A percentile compares a stretch with the other conserved stretches of the same genome.
phyloP scores from a whole-genome alignment of 2,888 invertebrate species.

The Reticulitermes lucifugus region DNA sequence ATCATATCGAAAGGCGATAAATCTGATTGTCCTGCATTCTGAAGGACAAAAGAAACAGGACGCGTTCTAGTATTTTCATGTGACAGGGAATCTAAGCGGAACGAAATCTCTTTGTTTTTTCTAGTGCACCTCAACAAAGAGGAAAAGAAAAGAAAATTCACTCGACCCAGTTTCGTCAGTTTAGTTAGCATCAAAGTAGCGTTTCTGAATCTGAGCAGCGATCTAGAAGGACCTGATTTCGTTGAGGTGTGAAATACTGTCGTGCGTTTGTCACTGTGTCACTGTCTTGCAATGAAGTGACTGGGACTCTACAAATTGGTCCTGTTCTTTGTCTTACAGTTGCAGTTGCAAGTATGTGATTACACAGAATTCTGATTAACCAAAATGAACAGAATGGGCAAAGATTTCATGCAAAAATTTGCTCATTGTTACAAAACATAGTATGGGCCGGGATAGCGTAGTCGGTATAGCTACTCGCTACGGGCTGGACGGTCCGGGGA shows the following conservation, averaged over 20 bases:
- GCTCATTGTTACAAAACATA: too few relatives aligned
- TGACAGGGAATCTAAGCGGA: constrained; percentile 1
- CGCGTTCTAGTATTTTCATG: constrained; percentile 3
- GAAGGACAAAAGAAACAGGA: neutral
- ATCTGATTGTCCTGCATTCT: too few relatives aligned
- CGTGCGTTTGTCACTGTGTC: neutral
- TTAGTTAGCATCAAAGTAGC: constrained; percentile 15
- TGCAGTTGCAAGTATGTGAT: neutral
- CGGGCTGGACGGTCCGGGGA: too few relatives aligned
- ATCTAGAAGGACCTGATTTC: constrained; percentile 19
- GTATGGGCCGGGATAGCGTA: too few relatives aligned
- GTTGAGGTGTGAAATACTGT: constrained; percentile 4
- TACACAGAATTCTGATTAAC: too few relatives aligned
- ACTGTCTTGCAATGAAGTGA: neutral
- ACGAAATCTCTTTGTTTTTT: neutral
- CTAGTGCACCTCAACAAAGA: neutral
- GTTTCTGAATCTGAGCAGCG: neutral
- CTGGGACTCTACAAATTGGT: neutral
- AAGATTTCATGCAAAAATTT: too few relatives aligned
- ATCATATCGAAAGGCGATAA: too few relatives aligned
- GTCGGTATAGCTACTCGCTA: too few relatives aligned
- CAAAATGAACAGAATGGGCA: too few relatives aligned
- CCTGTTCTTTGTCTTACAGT: neutral
- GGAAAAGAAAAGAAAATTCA: neutral
- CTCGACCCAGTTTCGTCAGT: constrained; percentile 21